A percentile compares a stretch with the other conserved stretches of the same genome.
Evolutionary conservation across 2,113 vertebrate species (phyloP).

Genomic region (Solenodon paradoxus): DNA sequence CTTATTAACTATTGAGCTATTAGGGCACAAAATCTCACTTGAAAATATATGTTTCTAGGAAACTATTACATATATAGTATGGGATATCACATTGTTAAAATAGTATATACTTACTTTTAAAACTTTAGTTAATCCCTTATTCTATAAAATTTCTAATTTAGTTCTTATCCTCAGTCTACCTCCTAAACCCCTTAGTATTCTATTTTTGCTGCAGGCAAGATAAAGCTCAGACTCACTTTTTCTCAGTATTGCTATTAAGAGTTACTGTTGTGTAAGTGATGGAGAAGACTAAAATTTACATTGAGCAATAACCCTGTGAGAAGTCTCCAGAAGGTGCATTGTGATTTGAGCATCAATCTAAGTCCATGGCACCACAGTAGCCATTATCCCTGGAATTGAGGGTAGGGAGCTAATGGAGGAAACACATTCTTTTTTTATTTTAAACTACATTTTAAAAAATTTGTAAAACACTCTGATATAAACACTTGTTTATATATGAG

Average conservation of each 20-base stretch:
- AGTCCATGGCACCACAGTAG: not conserved
- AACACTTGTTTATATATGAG: not conserved
- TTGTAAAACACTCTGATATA: not conserved
- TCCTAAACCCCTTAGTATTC: not conserved
- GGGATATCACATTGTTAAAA: not conserved
- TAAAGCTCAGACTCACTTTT: not conserved
- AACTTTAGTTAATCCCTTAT: not conserved
- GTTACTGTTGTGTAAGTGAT: not conserved
- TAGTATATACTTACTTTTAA: not conserved
- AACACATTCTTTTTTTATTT: not conserved
- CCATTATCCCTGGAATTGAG: not conserved
- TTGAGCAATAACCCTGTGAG: not conserved
- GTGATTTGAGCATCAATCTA: not conserved
- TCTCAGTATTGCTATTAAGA: not conserved
- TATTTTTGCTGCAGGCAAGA: not conserved
- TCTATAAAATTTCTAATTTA: not conserved
- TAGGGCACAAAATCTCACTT: not conserved
- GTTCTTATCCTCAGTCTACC: not conserved
- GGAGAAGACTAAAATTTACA: not conserved
- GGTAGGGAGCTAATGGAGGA: not conserved
- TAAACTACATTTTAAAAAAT: not conserved
- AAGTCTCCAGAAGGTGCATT: not conserved
- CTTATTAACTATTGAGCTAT: not conserved
- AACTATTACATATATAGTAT: not conserved
- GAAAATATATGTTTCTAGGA: not conserved